Conservation (phyloP, 1,140 invertebrate species). For the Pogonognathellus flavescens region DNA sequence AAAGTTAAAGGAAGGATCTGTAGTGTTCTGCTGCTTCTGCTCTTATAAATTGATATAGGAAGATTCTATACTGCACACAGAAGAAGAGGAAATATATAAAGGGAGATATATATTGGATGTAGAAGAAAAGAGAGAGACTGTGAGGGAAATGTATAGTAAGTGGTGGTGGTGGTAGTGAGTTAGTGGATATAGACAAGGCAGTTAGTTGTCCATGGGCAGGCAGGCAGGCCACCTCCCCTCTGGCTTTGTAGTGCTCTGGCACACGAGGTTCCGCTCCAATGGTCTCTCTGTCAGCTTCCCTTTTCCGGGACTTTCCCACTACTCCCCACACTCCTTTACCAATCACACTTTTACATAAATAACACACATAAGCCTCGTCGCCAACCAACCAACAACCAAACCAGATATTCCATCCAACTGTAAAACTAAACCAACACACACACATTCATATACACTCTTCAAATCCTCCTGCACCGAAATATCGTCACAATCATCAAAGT, state of each 20-base stretch:
- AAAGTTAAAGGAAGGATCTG: no score
- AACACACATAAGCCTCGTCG: not conserved
- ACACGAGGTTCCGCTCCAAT: constrained; percentile 58
- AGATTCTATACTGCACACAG: no score
- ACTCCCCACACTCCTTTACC: constrained; percentile 45
- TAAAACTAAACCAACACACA: not conserved
- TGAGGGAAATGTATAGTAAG: not conserved
- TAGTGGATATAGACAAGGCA: constrained; percentile 2
- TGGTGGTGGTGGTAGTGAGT: not conserved
- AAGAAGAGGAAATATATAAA: no score
- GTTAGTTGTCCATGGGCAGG: constrained; percentile 6
- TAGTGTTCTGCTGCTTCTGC: no score
- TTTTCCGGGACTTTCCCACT: constrained; percentile 59
- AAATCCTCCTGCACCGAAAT: not conserved
- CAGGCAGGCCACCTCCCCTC: constrained; percentile 53
- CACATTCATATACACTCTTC: not conserved
- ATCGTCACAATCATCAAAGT: not conserved
- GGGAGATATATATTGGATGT: no score
- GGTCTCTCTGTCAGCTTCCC: constrained; percentile 64
- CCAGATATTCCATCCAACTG: not conserved
- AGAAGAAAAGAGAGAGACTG: no score
- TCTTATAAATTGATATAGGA: no score
- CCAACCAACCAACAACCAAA: not conserved
- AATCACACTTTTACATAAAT: constrained; percentile 51
- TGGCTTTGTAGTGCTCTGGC: constrained; percentile 60